phyloP scores from a whole-genome alignment of 2,888 invertebrate species.

The Calliopum simillimum region DNA sequence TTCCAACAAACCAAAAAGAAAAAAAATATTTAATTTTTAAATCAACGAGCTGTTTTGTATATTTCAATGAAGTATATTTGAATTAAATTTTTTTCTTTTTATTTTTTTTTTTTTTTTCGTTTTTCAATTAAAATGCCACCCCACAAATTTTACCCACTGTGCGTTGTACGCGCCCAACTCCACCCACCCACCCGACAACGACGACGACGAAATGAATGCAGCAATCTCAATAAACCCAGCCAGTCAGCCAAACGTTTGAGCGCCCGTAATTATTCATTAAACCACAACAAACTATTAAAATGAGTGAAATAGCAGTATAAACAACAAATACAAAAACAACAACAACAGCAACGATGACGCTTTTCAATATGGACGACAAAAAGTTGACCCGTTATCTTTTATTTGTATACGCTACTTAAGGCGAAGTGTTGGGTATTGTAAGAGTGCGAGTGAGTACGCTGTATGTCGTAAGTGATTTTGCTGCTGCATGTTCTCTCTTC shows the following conservation, averaged over 20 bases:
- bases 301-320: slow-evolving; percentile 19
- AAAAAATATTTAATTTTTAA: not conserved
- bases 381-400: not conserved
- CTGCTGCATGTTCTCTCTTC: slow-evolving; percentile 41
- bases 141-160: too few species aligned
- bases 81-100: too few species aligned
- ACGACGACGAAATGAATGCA: too few species aligned
- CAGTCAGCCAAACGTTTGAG: not conserved
- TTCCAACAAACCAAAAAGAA: too few species aligned
- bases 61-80: too few species aligned
- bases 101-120: not conserved
- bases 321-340: slow-evolving; percentile 27
- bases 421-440: not conserved
- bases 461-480: too few species aligned
- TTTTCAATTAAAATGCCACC: not conserved
- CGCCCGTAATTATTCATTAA: slow-evolving; percentile 40
- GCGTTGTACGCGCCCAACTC: slow-evolving; percentile 9
- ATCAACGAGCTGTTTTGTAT: too few species aligned
- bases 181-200: slow-evolving; percentile 33
- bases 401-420: not conserved
- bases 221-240: slow-evolving; percentile 8
- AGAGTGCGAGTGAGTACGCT: slow-evolving; percentile 45
- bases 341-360: slow-evolving; percentile 47
- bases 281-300: slow-evolving; percentile 34
- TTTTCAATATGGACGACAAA: slow-evolving; percentile 54